phyloP scores from a whole-genome alignment of 2,888 invertebrate species.

The Petrolisthes cinctipes region DNA sequence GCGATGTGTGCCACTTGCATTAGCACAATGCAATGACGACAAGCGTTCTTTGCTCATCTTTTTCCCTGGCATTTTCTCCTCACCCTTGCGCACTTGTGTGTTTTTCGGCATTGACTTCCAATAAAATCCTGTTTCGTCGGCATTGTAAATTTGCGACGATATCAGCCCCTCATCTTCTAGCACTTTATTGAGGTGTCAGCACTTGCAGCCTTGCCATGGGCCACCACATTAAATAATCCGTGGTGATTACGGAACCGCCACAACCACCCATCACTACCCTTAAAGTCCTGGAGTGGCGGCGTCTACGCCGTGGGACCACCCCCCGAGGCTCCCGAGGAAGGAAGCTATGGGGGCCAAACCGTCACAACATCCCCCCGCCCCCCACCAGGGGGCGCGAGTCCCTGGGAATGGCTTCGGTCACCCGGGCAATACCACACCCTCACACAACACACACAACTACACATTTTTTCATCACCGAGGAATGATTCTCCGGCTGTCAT shows the following conservation, averaged over 20 bases:
- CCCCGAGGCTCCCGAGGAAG: too few species aligned
- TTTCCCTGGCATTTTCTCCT: background rate
- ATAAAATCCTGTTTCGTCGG: background rate
- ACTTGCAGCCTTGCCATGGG: background rate
- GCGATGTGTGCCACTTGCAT: background rate
- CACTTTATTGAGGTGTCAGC: background rate
- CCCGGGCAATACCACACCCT: too few species aligned
- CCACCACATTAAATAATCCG: background rate
- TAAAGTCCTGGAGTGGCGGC: too few species aligned
- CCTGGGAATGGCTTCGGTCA: too few species aligned
- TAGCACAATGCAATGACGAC: background rate
- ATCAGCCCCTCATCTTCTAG: background rate
- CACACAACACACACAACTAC: too few species aligned
- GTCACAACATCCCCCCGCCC: too few species aligned
- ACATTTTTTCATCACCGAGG: too few species aligned
- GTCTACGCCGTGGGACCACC: too few species aligned
- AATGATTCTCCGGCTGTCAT: too few species aligned
- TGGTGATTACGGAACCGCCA: background rate
- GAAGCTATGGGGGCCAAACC: too few species aligned
- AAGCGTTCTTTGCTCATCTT: background rate
- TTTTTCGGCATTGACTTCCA: conserved; percentile 3
- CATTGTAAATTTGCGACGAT: background rate
- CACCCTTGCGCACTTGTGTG: background rate
- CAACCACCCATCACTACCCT: conserved; percentile 1
- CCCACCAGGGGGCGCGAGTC: too few species aligned